These are phyloP conservation scores for Aphidius colemani DNA, from an alignment of 2,888 invertebrate genomes.

Conservation along the genomic window DNA sequence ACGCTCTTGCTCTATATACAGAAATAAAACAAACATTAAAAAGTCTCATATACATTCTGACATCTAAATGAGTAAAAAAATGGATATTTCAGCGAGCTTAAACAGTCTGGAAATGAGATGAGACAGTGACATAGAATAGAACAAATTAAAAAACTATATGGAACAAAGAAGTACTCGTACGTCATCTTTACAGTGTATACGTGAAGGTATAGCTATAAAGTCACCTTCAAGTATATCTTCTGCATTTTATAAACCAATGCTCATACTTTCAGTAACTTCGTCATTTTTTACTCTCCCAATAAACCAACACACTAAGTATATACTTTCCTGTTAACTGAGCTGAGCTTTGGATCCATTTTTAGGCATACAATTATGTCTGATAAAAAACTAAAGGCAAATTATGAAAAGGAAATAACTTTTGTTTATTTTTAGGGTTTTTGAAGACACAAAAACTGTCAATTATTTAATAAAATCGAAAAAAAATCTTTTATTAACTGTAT, in stretches of 20 bases:
- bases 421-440: constrained; percentile 1
- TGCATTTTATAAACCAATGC: constrained; percentile 5
- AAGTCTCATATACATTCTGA: too few relatives aligned
- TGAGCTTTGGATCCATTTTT: constrained; percentile 43
- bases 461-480: too few relatives aligned
- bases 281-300: constrained; percentile 32
- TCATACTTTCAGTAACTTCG: constrained; percentile 25
- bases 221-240: constrained; percentile 38
- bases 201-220: constrained; percentile 48
- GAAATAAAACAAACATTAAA: too few relatives aligned
- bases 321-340: constrained; percentile 33
- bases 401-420: neutral
- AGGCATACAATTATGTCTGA: constrained; percentile 47
- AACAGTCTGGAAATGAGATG: neutral
- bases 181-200: constrained; percentile 36
- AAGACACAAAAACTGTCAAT: too few relatives aligned
- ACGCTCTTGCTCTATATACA: too few relatives aligned
- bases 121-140: neutral
- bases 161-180: constrained; percentile 41
- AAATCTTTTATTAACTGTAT: too few relatives aligned
- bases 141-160: constrained; percentile 37
- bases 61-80: too few relatives aligned
- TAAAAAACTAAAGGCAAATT: constrained; percentile 41
- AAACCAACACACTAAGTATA: too few relatives aligned
- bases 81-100: too few relatives aligned